Conservation (phyloP, 2,797 vertebrate species). For the Hybognathus amarus region DNA sequence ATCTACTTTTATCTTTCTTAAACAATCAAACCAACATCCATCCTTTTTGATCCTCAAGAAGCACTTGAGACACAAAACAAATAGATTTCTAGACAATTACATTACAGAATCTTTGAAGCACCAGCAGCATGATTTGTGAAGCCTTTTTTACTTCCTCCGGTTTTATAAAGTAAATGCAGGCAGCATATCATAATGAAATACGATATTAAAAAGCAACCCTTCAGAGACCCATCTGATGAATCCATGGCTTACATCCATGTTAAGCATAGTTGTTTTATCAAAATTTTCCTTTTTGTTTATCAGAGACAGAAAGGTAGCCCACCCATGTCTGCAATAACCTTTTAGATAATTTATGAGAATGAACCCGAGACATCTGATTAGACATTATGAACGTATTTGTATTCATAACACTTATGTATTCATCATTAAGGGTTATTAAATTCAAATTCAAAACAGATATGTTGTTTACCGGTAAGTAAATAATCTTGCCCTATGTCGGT, state of each 20-base stretch:
- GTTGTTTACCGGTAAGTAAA: neutral
- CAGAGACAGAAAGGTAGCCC: neutral
- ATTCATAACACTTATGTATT: neutral
- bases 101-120: slow-evolving; percentile 18
- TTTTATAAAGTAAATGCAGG: neutral
- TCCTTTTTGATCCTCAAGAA: slow-evolving; percentile 4
- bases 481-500: neutral
- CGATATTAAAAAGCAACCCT: neutral
- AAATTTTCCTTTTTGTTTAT: neutral
- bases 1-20: slow-evolving; percentile 10
- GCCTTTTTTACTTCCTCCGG: neutral
- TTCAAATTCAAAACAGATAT: neutral
- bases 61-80: slow-evolving; percentile 24
- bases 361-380: neutral
- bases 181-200: slow-evolving; percentile 11
- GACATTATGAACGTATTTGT: neutral
- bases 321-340: neutral
- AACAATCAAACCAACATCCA: slow-evolving; percentile 2
- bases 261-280: neutral
- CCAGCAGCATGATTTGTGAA: neutral
- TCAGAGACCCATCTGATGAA: neutral
- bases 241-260: neutral
- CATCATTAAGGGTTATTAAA: neutral
- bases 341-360: neutral
- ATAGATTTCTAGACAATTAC: neutral